Evolutionary conservation across 2,797 vertebrate genomes (phyloP), one percentile per base, ranked within the genome.

Genomic region (Aulostomus chinensis): DNA sequence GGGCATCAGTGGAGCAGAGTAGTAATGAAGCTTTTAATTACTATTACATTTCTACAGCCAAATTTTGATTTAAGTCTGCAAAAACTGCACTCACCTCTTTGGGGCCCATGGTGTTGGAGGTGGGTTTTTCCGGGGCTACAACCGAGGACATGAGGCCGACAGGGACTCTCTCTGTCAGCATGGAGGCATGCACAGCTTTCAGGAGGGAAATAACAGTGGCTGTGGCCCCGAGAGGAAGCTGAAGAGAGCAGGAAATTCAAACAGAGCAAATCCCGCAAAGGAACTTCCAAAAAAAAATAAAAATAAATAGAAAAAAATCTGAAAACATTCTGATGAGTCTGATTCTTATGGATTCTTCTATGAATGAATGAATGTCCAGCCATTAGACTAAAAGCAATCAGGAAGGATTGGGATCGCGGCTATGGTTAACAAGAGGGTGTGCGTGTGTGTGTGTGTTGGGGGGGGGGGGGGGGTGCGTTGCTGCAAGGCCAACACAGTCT

Each of bases 91-190:
- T 62, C 24, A 89, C 88, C 46, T 93, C 93, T 77, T 92, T 93
- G 16, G 90, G 93, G 64, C 89, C 91, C 78, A 87, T 83, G 52
- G 88, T 76, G 42, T 93, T 91, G 42, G 84, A 58, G 41, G 77
- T 14, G 28, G 61, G 13, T 59, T 83, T 87, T 55, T 87, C 78
- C 2, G 78, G 84, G 30, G 87, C 86, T 51, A 90, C 87, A 11
- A 78, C 58, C 0, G 92, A 90, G 51, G 93, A 91, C 93, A 93
- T 93, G 52, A 80, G 91, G 66, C 59, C 73, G 12, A 73, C 78
- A 1, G 88, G 68, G 61, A 77, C 80, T 81, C 53, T 86, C 76
- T 78, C 75, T 50, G 73, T 83, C 40, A 86, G 87, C 88, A 89
- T 81, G 70, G 75, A 81, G 47, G 28, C 58, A 7, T 47, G 41